These are phyloP conservation scores for Danio aesculapii DNA, from an alignment of 2,797 vertebrate genomes.

Conservation along the genomic window DNA sequence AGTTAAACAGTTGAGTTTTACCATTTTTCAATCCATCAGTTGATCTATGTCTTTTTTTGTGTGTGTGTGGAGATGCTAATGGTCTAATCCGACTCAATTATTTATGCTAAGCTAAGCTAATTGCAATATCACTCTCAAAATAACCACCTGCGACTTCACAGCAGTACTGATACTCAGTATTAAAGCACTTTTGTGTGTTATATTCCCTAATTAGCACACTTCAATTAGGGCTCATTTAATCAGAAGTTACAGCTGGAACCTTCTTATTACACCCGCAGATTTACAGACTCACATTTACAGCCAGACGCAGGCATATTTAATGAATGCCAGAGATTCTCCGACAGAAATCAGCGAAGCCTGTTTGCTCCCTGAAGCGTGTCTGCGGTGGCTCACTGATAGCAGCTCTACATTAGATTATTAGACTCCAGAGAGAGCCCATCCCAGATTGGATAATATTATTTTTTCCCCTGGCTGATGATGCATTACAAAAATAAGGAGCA, in stretches of 20 bases:
- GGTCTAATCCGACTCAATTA: too few relatives aligned
- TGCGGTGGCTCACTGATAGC: constrained; percentile 77
- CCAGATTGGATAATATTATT: constrained; percentile 81
- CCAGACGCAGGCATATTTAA: constrained; percentile 27
- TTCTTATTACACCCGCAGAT: neutral
- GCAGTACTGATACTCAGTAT: neutral
- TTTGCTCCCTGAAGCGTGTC: constrained; percentile 71
- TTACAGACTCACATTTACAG: constrained; percentile 7
- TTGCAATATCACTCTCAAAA: neutral
- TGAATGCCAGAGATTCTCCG: constrained; percentile 30
- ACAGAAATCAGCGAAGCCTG: constrained; percentile 54
- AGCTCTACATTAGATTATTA: constrained; percentile 81
- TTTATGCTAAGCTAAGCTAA: too few relatives aligned
- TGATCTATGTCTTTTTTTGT: too few relatives aligned
- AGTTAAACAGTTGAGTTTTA: too few relatives aligned
- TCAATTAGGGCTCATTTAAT: neutral
- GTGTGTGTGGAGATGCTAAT: too few relatives aligned
- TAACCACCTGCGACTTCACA: neutral
- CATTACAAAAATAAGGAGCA: constrained; percentile 83
- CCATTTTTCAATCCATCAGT: too few relatives aligned
- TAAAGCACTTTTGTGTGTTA: neutral
- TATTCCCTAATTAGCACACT: neutral
- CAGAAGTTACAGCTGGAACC: neutral
- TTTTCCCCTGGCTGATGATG: constrained; percentile 78
- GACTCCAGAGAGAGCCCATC: constrained; percentile 80